phyloP scores from a whole-genome alignment of 2,797 vertebrate species.

The Streptopelia turtur region DNA sequence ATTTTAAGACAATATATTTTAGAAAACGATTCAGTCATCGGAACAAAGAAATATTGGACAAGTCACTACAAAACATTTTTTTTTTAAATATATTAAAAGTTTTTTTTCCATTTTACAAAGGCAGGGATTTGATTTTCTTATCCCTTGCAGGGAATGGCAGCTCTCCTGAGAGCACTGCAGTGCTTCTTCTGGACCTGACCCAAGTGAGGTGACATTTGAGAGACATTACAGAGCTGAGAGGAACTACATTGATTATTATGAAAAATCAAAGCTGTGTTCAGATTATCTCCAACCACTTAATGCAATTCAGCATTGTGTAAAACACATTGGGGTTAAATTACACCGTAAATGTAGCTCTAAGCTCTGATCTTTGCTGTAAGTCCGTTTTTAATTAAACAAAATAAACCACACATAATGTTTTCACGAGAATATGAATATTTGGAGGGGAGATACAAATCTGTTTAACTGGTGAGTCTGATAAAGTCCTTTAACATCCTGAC shows the following conservation, averaged over 20 bases:
- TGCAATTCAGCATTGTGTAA: background rate
- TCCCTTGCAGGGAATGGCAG: background rate
- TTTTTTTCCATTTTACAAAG: background rate
- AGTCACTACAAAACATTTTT: background rate
- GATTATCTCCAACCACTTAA: background rate
- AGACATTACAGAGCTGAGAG: background rate
- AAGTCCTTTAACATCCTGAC: background rate
- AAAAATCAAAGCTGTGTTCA: background rate
- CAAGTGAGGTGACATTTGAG: slow-evolving; percentile 4
- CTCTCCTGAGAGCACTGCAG: background rate
- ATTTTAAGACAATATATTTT: background rate
- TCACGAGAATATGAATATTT: background rate
- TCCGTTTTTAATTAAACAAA: background rate
- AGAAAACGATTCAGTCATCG: background rate
- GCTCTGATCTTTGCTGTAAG: accelerated
- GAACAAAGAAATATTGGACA: background rate
- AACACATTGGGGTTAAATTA: background rate
- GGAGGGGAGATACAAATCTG: background rate
- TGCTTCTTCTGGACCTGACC: background rate
- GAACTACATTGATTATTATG: background rate
- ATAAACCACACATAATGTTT: background rate
- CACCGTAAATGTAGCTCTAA: background rate
- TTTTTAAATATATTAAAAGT: background rate
- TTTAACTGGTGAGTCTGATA: background rate
- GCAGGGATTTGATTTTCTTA: background rate